Evolutionary conservation across 2,797 vertebrate species (phyloP), one percentile per base, ranked within the genome.

Genomic region (Fistularia tabacaria): DNA sequence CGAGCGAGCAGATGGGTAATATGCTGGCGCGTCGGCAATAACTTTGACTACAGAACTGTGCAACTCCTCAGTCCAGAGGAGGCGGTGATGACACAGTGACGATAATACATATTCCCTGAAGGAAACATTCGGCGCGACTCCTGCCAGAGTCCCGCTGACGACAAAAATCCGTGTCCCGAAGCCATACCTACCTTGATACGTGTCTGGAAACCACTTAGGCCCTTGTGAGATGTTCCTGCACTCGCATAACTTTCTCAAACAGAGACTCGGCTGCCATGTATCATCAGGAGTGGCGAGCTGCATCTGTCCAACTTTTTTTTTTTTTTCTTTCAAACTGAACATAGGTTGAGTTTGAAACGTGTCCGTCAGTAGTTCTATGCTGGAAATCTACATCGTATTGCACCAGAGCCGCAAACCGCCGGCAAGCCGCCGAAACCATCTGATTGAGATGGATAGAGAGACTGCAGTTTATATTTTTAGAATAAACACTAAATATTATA

Each of bases 171-270:
- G 7, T 69, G 56, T 73, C 43, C 49, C 47, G 51, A 62, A 51
- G 62, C 43, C 10, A 14, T 47, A 38, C 45, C 50, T 49, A 49
- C 64, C 61, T 62, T 50, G 55, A 13, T 51, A 48, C 55, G 52
- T 51, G 73, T 65, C 59, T 58, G 8, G 37, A 70, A 87, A 73
- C 60, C 79, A 80, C 81, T 87, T 81, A 79, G 58, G 52, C 36
- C 44, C 66, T 57, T 74, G 72, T 81, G 57, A 74, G 49, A 67
- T 49, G 59, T 47, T 65, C 47, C 64, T 69, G 42, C 57, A 62
- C 70, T 67, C 57, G 66, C 65, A 42, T 62, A 62, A 66, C 62
- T 46, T 14, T 61, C 47, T 59, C 37, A 14, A 59, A 46, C 42
- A 64, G 54, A 59, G 49, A 45, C 54, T 0, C 6, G 38, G 38